Evolutionary conservation across 2,888 invertebrate genomes (phyloP).

Genomic region (Eupithecia inturbata): DNA sequence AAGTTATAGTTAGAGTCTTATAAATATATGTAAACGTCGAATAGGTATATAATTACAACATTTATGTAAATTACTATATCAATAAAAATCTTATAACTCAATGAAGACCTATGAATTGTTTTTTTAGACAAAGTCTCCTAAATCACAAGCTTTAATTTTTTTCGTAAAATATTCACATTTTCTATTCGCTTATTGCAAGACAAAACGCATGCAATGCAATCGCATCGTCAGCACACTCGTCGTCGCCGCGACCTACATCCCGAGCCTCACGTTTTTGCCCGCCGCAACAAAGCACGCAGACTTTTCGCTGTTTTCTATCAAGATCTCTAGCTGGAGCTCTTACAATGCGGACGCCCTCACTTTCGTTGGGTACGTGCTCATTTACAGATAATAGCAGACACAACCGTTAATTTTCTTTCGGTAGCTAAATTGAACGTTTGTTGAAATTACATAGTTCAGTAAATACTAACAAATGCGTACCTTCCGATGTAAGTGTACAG

Average conservation of each 20-base stretch:
- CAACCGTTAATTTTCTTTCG: constrained; percentile 50
- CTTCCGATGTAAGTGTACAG: not conserved
- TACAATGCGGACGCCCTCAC: constrained; percentile 78
- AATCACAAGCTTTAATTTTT: not conserved
- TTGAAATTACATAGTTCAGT: constrained; percentile 2
- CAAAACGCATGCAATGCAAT: constrained; percentile 34
- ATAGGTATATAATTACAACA: not conserved
- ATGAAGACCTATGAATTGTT: not conserved
- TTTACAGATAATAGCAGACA: constrained; percentile 56
- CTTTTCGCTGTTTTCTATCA: constrained; percentile 77
- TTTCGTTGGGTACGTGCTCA: constrained; percentile 72
- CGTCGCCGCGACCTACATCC: constrained; percentile 77
- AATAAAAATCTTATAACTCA: not conserved
- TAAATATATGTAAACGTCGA: not conserved
- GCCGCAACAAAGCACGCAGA: constrained; percentile 58
- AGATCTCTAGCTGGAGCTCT: constrained; percentile 63
- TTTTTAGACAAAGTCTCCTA: not conserved
- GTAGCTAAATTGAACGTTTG: constrained; percentile 12
- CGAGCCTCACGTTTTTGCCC: constrained; percentile 72
- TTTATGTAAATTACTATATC: not conserved
- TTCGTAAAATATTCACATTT: constrained; percentile 16
- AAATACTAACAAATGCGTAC: not conserved
- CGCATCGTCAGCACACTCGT: constrained; percentile 66
- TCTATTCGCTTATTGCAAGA: constrained; percentile 25
- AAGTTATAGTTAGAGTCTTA: not conserved